Evolutionary conservation across 2,888 invertebrate genomes (phyloP).

Genomic region (Scelioninae gen. 2): DNA sequence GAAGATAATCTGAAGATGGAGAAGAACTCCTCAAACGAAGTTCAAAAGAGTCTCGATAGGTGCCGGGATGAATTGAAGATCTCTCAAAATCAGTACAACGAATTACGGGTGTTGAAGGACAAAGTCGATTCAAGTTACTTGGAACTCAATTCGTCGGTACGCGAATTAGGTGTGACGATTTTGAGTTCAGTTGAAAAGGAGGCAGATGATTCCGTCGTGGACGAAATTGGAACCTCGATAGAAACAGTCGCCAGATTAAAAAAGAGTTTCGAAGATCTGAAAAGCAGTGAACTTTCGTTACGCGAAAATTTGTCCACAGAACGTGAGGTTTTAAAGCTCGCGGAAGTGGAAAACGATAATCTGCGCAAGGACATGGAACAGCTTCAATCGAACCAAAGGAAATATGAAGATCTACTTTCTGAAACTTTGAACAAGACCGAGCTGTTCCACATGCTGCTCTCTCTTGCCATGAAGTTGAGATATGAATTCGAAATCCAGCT

Average conservation of each 20-base stretch:
- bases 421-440: constrained; percentile 51
- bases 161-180: neutral
- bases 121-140: constrained; percentile 12
- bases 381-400: constrained; percentile 39
- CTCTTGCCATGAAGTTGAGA: constrained; percentile 45
- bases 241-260: constrained; percentile 1
- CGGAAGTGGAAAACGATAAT: constrained; percentile 32
- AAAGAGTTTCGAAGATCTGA: constrained; percentile 7
- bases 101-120: neutral
- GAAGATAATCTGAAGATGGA: constrained; percentile 26
- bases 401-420: constrained; percentile 39
- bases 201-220: neutral
- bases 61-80: constrained; percentile 18
- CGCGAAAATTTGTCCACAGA: constrained; percentile 57
- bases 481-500: constrained; percentile 58
- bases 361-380: constrained; percentile 51
- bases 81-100: constrained; percentile 15
- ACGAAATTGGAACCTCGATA: constrained; percentile 11
- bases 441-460: constrained; percentile 56
- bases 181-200: neutral
- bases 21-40: constrained; percentile 17
- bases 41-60: constrained; percentile 7
- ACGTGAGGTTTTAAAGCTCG: constrained; percentile 16
- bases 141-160: constrained; percentile 12
- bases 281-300: constrained; percentile 39